Evolutionary conservation across 2,797 vertebrate species (phyloP).

Genomic region (Antennarius maculatus): DNA sequence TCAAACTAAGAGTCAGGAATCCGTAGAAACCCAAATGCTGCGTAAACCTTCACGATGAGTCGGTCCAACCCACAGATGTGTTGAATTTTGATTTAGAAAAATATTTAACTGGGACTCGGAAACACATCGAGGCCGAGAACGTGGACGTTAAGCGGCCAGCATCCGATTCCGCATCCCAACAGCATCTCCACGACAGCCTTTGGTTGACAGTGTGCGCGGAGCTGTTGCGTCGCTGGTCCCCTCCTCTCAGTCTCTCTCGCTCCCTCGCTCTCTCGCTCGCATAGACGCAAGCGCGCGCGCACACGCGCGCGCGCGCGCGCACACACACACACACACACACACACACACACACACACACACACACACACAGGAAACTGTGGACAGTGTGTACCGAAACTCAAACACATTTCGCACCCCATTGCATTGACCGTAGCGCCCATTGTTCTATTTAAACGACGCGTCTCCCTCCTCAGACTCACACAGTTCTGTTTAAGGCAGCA

Average conservation of each 20-base stretch:
- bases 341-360: not conserved
- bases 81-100: not conserved
- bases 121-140: constrained; percentile 32
- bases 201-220: constrained; percentile 64
- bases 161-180: constrained; percentile 44
- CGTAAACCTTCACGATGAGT: constrained; percentile 17
- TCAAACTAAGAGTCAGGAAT: constrained; percentile 49
- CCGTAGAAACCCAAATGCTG: constrained; percentile 33
- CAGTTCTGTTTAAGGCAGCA: constrained; percentile 22
- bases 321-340: not conserved
- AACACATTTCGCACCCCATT: constrained; percentile 60
- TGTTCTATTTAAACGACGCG: constrained; percentile 69
- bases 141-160: constrained; percentile 13
- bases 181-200: constrained; percentile 58
- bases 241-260: constrained; percentile 19
- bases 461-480: constrained; percentile 40
- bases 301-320: not conserved
- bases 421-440: constrained; percentile 72
- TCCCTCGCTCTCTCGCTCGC: constrained; percentile 7
- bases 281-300: not conserved
- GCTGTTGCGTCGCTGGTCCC: constrained; percentile 65
- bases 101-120: constrained; percentile 40
- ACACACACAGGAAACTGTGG: constrained; percentile 49
- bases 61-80: constrained; percentile 34
- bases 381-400: constrained; percentile 80